phyloP scores from a whole-genome alignment of 64 coral and sea anemone species.

The Exaiptasia diaphana region DNA sequence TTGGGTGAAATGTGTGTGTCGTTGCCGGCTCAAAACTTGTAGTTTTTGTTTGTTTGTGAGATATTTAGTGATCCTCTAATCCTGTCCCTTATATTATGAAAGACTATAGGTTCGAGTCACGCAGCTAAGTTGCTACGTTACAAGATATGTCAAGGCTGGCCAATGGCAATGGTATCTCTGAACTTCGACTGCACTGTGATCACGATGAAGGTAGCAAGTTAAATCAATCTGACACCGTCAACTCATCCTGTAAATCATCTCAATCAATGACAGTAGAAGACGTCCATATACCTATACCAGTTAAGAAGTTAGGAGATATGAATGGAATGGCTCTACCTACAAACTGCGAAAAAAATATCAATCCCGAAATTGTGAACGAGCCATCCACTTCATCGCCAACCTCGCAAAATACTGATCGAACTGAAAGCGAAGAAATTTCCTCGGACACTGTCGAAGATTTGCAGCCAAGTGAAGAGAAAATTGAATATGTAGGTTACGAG shows the following conservation, averaged over 20 bases:
- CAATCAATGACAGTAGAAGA: neutral
- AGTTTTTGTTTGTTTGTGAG: neutral
- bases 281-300: neutral
- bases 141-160: neutral
- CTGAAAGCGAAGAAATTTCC: neutral
- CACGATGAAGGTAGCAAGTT: neutral
- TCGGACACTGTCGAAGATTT: neutral
- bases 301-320: constrained; percentile 5
- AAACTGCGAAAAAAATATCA: neutral
- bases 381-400: neutral
- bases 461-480: neutral
- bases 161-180: neutral
- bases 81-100: constrained; percentile 2
- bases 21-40: neutral
- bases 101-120: neutral
- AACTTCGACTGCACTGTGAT: neutral
- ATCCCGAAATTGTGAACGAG: neutral
- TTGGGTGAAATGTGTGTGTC: constrained; percentile 4
- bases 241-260: neutral
- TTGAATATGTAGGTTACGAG: constrained; percentile 75
- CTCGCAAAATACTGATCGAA: neutral
- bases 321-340: constrained; percentile 9
- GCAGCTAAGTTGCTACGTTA: neutral
- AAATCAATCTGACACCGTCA: neutral
- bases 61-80: too few relatives aligned